These are phyloP conservation scores for Anser cygnoides DNA, from an alignment of 2,113 vertebrate genomes.

Conservation along the genomic window DNA sequence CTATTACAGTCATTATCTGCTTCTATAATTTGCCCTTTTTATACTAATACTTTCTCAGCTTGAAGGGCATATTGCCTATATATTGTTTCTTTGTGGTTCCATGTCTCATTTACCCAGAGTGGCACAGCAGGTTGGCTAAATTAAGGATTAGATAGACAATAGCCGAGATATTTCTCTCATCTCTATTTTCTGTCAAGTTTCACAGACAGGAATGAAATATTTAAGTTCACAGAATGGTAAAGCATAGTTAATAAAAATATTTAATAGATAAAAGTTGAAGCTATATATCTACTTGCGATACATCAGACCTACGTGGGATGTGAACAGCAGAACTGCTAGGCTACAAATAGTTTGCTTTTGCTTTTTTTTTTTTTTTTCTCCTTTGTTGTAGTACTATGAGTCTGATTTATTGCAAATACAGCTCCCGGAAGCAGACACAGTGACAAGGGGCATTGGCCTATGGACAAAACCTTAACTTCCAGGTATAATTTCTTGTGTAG, in stretches of 20 bases:
- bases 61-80: slow-evolving; percentile 4
- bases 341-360: background rate
- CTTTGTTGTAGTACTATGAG: background rate
- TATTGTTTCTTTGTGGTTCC: background rate
- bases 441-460: rapidly evolving
- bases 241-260: background rate
- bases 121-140: background rate
- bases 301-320: no score
- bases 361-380: background rate
- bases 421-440: background rate
- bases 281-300: background rate
- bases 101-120: background rate
- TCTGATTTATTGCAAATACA: background rate
- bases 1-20: slow-evolving; percentile 20
- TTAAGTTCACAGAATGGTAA: background rate
- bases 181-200: background rate
- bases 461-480: background rate
- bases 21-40: slow-evolving; percentile 38
- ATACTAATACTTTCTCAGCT: background rate
- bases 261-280: background rate
- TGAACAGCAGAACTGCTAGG: no score
- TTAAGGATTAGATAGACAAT: background rate
- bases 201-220: background rate
- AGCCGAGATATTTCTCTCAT: background rate
- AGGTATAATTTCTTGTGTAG: background rate